phyloP scores from a whole-genome alignment of 2,113 vertebrate genomes.

The Eurypyga helias region DNA sequence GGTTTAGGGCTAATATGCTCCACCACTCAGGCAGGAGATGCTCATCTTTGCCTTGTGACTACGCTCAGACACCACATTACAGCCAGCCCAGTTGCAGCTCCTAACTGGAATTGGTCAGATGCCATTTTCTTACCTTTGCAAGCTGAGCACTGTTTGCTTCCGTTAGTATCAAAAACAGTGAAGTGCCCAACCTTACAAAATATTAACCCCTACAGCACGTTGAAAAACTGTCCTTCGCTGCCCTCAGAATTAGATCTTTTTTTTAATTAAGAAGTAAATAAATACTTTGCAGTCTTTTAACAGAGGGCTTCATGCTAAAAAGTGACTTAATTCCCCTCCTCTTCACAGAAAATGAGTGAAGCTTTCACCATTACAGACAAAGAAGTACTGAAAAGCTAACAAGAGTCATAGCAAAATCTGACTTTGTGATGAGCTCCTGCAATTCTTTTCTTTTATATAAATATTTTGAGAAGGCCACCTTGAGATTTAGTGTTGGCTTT shows the following conservation, averaged over 20 bases:
- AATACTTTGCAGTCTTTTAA: not conserved
- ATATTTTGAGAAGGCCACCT: constrained; percentile 11
- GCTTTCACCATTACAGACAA: not conserved
- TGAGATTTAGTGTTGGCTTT: not conserved
- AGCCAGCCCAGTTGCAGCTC: not conserved
- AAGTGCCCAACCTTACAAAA: not conserved
- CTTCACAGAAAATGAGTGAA: not conserved
- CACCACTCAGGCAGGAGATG: not conserved
- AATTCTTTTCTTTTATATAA: not conserved
- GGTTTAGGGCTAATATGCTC: not conserved
- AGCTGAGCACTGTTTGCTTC: not conserved
- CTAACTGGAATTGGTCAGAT: not conserved
- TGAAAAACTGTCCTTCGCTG: not conserved
- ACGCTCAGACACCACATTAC: not conserved
- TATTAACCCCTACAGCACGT: not conserved
- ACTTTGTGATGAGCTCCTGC: not conserved
- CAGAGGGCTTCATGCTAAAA: not conserved
- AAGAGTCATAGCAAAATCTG: not conserved
- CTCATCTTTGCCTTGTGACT: not conserved
- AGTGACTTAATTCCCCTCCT: not conserved
- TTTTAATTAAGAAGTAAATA: not conserved
- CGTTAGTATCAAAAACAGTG: not conserved
- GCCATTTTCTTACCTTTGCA: not conserved
- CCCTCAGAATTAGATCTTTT: not conserved
- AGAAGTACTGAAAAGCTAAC: not conserved